A percentile compares a stretch with the other conserved stretches of the same genome.
These are phyloP conservation scores for Pantherophis vulpinus DNA, from an alignment of 2,797 vertebrate genomes.

Conservation along the genomic window DNA sequence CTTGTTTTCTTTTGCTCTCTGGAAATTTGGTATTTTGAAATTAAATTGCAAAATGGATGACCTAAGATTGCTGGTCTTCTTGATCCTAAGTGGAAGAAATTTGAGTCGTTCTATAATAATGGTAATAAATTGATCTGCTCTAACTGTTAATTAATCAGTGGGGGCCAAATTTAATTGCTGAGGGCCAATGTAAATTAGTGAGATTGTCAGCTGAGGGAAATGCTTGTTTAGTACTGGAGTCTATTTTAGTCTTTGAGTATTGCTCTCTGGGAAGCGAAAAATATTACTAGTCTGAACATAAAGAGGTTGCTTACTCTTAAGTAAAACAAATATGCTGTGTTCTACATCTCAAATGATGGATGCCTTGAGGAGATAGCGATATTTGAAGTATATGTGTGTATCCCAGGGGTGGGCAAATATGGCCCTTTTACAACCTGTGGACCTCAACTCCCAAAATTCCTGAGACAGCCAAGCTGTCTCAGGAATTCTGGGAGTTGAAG, in stretches of 20 bases:
- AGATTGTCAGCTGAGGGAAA: constrained; percentile 1
- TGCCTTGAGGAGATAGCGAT: not conserved
- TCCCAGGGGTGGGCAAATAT: not conserved
- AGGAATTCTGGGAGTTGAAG: too few species aligned
- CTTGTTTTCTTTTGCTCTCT: constrained; percentile 19
- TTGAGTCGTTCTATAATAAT: not conserved
- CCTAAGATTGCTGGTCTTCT: not conserved
- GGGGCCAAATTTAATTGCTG: constrained; percentile 16
- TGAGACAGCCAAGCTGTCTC: too few species aligned
- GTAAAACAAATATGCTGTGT: not conserved
- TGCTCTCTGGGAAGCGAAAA: not conserved
- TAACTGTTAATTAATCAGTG: constrained; percentile 33
- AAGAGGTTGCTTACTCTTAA: not conserved
- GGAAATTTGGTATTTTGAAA: not conserved
- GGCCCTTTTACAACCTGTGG: too few species aligned
- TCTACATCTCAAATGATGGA: not conserved
- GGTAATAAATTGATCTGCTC: constrained; percentile 28
- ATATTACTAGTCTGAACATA: not conserved
- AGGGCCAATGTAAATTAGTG: constrained; percentile 13
- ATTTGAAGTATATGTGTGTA: not conserved
- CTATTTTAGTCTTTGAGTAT: constrained; percentile 5
- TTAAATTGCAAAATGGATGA: constrained; percentile 27
- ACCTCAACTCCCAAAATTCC: too few species aligned
- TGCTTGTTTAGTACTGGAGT: constrained; percentile 9
- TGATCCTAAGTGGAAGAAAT: not conserved